Conservation (phyloP, 2,113 vertebrate genomes). For the Anoura caudifer region DNA sequence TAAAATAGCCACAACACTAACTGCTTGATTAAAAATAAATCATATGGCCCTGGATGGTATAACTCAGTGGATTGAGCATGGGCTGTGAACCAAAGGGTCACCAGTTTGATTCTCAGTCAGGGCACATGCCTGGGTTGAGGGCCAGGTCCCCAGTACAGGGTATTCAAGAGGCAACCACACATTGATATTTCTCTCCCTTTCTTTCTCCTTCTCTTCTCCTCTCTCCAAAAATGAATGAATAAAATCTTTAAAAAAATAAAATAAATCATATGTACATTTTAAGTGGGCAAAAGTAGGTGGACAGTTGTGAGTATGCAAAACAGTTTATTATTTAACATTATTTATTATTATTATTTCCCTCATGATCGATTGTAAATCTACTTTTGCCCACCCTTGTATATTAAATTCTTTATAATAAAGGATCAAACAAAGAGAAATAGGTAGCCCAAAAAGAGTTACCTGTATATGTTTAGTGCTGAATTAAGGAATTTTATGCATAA, state of each 20-base stretch:
- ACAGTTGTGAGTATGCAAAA: neutral
- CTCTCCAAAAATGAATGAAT: too few species aligned
- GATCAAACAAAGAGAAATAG: neutral
- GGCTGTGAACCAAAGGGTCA: too few species aligned
- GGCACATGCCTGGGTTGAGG: too few species aligned
- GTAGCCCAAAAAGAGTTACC: fast-evolving
- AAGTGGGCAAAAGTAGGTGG: neutral
- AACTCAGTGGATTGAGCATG: too few species aligned
- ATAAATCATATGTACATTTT: neutral
- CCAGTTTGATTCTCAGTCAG: too few species aligned
- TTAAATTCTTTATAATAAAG: neutral
- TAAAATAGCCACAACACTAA: neutral
- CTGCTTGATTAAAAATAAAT: neutral
- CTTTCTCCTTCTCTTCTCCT: too few species aligned
- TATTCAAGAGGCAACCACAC: too few species aligned
- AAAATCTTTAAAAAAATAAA: neutral
- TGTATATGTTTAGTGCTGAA: neutral
- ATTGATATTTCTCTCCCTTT: too few species aligned
- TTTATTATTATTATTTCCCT: neutral
- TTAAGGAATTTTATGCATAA: neutral
- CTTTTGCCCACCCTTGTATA: neutral
- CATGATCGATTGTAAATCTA: neutral
- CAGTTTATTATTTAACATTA: neutral
- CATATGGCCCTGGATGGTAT: too few species aligned
- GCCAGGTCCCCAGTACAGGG: too few species aligned